phyloP scores from a whole-genome alignment of 2,888 invertebrate genomes.

The Nomada fucata region DNA sequence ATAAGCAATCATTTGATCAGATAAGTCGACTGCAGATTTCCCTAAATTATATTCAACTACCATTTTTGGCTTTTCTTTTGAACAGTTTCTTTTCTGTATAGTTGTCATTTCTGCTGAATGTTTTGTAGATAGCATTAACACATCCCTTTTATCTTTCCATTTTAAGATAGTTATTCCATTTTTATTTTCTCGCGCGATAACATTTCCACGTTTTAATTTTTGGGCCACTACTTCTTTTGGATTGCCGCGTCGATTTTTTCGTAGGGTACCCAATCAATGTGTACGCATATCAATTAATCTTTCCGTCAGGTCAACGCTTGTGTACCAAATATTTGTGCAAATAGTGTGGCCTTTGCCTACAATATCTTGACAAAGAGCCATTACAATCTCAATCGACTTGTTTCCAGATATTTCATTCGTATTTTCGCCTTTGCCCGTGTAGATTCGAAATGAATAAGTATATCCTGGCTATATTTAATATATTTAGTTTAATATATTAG shows the following conservation, averaged over 20 bases:
- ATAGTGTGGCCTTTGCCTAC: constrained; percentile 69
- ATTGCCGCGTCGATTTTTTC: background rate
- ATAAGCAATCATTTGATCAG: background rate
- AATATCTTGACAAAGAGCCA: constrained; percentile 69
- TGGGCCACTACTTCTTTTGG: background rate
- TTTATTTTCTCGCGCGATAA: constrained; percentile 6
- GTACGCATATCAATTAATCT: constrained; percentile 53
- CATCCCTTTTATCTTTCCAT: background rate
- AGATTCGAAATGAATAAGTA: constrained; percentile 72
- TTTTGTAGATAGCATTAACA: background rate
- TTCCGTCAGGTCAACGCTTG: constrained; percentile 68
- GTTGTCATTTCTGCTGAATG: background rate
- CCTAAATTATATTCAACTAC: background rate
- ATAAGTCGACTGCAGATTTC: background rate
- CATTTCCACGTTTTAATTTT: constrained; percentile 3
- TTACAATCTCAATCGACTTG: constrained; percentile 45
- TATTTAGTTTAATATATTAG: too few species aligned
- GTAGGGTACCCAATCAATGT: constrained; percentile 61
- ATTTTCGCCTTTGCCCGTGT: constrained; percentile 73
- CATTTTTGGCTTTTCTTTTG: background rate
- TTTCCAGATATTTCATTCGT: constrained; percentile 56
- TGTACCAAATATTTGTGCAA: constrained; percentile 75
- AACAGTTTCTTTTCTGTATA: background rate
- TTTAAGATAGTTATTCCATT: background rate
- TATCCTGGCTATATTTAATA: too few species aligned